Evolutionary conservation across 2,888 invertebrate genomes (phyloP), one percentile per base, ranked within the genome.

Genomic region (Eumacrocentrus americanus): DNA sequence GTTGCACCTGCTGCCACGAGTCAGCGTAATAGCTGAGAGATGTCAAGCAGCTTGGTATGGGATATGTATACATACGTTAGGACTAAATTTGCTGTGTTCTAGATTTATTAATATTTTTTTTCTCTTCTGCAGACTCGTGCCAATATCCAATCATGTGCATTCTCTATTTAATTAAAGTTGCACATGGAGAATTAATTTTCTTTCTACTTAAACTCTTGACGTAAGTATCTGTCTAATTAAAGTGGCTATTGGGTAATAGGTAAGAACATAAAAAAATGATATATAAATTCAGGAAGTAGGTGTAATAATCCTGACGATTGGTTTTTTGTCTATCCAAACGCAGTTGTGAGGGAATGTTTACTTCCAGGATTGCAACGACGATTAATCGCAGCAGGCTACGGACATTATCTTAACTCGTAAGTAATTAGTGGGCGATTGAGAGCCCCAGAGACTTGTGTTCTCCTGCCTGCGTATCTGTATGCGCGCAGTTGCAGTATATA

Each of bases 1-100:
- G 77, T 71, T 75, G 73, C 78, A 78, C 78, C 78, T 78, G 78
- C 75, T 72, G 68, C 65, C 63, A 56, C 66, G 74, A 78, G 74
- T 78, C 77, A 76, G 57, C 67, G 71, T 77, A 77, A 78, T 78
- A 77, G 78, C 74, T 66, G 69, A 61, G 70, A 72, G 68, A 73
- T 75, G 78, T 77, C 77, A 74, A 69, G 67, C 64, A 50, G 55
- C 61, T 46, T 61, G 59, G 70, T 72, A 73, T n/a, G 71, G 73
- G 71, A 58, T 67, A 58, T 62, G 60, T 18, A 35, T 35, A 35
- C 29, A 29, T 9, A 9, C 29, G 29, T 29, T 6, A 29, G 9
- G 29, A 29, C 29, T 18, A 50, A 18, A 11, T n/a, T 25, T 47
- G 14, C 23, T 12, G 3, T 23, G 1, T 47, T 47, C 14, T 6